A percentile compares a stretch with the other conserved stretches of the same genome.
Evolutionary conservation across 2,797 vertebrate species (phyloP).

Genomic region (Lycodopsis pacificus): DNA sequence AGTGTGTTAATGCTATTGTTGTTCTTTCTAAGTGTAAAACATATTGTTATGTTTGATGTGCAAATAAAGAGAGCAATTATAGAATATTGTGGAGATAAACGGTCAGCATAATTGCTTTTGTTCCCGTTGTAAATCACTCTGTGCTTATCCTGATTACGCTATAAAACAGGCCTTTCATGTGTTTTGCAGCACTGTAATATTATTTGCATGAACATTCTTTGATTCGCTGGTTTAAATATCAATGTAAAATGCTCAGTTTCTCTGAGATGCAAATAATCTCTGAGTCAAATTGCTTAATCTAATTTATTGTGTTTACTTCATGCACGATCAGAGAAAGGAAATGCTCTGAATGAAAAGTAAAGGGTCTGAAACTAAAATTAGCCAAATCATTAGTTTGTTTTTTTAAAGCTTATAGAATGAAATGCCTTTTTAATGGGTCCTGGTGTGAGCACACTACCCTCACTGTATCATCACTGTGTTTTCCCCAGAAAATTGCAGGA

Average conservation of each 20-base stretch:
- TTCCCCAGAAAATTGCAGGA: constrained; percentile 39
- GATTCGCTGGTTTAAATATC: constrained; percentile 48
- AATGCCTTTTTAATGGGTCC: constrained; percentile 14
- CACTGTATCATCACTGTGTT: constrained; percentile 54
- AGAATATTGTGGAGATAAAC: constrained; percentile 56
- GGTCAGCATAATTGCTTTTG: constrained; percentile 54
- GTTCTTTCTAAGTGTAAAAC: constrained; percentile 27
- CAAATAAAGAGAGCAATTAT: constrained; percentile 68
- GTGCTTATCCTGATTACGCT: constrained; percentile 48
- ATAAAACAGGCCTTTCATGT: constrained; percentile 37
- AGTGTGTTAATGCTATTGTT: constrained; percentile 37
- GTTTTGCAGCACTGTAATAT: constrained; percentile 16
- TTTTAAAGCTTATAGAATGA: neutral
- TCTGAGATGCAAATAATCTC: constrained; percentile 44
- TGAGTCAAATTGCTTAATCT: constrained; percentile 38
- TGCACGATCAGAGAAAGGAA: constrained; percentile 23
- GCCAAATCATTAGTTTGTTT: neutral
- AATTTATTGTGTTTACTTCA: constrained; percentile 39
- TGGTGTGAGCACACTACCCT: constrained; percentile 19
- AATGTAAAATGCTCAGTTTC: constrained; percentile 15
- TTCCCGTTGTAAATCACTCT: constrained; percentile 52
- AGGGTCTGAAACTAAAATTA: neutral
- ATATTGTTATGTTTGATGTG: constrained; percentile 63
- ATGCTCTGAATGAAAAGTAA: neutral
- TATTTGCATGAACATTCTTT: constrained; percentile 44